These are phyloP conservation scores for Pollicipes pollicipes DNA, from an alignment of 1,140 invertebrate species.

Conservation along the genomic window DNA sequence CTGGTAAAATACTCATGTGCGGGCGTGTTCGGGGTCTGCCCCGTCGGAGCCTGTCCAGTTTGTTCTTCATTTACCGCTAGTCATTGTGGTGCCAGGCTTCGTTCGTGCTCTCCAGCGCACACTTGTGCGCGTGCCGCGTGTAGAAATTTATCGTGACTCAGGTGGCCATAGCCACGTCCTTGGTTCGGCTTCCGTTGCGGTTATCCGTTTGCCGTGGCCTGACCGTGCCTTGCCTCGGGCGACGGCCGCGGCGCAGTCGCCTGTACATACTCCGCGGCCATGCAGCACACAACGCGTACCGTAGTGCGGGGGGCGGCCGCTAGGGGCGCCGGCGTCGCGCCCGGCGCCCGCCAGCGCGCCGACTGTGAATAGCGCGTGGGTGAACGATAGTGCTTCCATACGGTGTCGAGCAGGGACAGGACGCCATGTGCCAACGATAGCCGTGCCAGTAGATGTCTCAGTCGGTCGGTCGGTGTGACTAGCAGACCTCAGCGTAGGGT, in stretches of 20 bases:
- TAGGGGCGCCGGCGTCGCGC: not conserved
- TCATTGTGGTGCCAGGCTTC: not conserved
- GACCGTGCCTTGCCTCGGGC: not conserved
- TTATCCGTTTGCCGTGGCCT: no score
- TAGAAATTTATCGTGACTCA: not conserved
- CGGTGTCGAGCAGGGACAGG: not conserved
- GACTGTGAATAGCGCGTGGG: no score
- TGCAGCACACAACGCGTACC: no score
- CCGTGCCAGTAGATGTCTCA: not conserved
- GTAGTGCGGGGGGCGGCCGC: no score
- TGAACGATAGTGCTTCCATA: not conserved
- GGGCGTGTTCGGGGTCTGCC: no score
- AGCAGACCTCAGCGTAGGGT: not conserved
- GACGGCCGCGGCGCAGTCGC: no score
- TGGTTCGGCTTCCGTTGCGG: not conserved
- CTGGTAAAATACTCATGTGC: not conserved
- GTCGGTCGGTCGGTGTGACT: not conserved
- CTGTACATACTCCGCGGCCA: no score
- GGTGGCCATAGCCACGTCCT: not conserved
- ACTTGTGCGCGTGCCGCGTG: no score
- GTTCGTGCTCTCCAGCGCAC: not conserved
- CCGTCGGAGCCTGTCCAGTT: not conserved
- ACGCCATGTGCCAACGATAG: not conserved
- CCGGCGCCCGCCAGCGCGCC: no score
- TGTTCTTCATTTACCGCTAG: not conserved